Percentiles rank a stretch among this genome's conserved stretches.
Evolutionary conservation across 1,140 invertebrate genomes (phyloP).

Genomic region (Pseudomyrmex cubaensis): DNA sequence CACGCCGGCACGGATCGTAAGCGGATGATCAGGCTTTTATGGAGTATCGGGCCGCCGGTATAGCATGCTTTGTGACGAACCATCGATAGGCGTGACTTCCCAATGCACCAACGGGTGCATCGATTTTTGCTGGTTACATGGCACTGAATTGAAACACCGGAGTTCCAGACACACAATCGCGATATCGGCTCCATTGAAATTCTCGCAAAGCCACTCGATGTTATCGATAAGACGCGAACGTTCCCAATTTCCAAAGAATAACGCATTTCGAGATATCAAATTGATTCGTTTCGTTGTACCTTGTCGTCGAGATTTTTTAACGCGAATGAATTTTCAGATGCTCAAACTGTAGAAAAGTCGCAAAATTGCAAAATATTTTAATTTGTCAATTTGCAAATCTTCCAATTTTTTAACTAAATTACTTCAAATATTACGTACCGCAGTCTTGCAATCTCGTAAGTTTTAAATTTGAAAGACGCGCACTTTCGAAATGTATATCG

Average conservation of each 20-base stretch:
- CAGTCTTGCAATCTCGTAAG: too few species aligned
- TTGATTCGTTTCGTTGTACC: not conserved
- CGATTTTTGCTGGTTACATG: slow-evolving; percentile 61
- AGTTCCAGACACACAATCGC: slow-evolving; percentile 51
- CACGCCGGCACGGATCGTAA: slow-evolving; percentile 52
- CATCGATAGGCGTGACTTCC: slow-evolving; percentile 71
- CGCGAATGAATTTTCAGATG: not conserved
- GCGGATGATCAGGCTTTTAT: slow-evolving; percentile 66
- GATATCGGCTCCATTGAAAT: slow-evolving; percentile 62
- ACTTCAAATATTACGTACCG: too few species aligned
- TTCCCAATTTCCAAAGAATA: not conserved
- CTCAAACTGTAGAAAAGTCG: too few species aligned
- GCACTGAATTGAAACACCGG: slow-evolving; percentile 54
- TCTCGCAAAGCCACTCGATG: slow-evolving; percentile 12
- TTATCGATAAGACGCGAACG: slow-evolving; percentile 23
- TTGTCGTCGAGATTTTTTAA: not conserved
- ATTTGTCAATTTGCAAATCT: too few species aligned
- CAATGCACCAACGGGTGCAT: slow-evolving; percentile 54
- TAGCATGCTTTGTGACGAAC: slow-evolving; percentile 69
- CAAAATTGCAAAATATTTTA: too few species aligned
- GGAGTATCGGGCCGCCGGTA: slow-evolving; percentile 61
- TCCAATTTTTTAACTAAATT: too few species aligned
- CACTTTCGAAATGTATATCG: too few species aligned
- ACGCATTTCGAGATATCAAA: not conserved
- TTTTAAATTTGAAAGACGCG: too few species aligned